Conservation (phyloP, 2,888 invertebrate genomes). For the Kryphioiulus occultus region DNA sequence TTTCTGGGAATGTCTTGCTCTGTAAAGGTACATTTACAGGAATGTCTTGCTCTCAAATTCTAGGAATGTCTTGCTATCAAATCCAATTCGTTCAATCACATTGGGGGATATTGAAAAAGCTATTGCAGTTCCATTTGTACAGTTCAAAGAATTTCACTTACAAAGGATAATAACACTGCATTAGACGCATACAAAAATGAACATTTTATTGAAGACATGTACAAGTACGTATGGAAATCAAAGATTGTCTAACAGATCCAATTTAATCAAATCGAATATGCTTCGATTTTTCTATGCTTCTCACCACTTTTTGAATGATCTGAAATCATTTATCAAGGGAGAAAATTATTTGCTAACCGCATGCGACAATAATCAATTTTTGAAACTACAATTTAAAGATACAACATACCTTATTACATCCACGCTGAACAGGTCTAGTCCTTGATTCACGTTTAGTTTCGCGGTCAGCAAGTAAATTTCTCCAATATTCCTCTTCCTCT, state of each 20-base stretch:
- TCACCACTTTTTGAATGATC: constrained; percentile 71
- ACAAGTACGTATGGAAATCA: neutral
- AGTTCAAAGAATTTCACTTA: no score
- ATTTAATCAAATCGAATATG: constrained; percentile 74
- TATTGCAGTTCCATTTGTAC: no score
- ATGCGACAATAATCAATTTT: no score
- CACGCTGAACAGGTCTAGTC: constrained; percentile 68
- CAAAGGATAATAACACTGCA: no score
- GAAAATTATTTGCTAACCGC: neutral
- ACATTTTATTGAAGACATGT: neutral
- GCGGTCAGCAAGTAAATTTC: constrained; percentile 73
- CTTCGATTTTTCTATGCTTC: constrained; percentile 64
- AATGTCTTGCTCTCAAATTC: no score
- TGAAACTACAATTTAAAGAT: no score
- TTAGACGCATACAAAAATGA: neutral
- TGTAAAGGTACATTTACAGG: no score
- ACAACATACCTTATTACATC: constrained; percentile 64
- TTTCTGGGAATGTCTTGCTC: no score
- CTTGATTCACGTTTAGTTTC: constrained; percentile 65
- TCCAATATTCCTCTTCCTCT: constrained; percentile 82
- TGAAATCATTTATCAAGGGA: constrained; percentile 56
- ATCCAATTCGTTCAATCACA: no score
- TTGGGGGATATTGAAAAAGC: no score
- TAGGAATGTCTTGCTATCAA: no score
- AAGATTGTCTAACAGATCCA: neutral